Evolutionary conservation across 2,888 invertebrate genomes (phyloP).

Genomic region (Himalopsyche japonica): DNA sequence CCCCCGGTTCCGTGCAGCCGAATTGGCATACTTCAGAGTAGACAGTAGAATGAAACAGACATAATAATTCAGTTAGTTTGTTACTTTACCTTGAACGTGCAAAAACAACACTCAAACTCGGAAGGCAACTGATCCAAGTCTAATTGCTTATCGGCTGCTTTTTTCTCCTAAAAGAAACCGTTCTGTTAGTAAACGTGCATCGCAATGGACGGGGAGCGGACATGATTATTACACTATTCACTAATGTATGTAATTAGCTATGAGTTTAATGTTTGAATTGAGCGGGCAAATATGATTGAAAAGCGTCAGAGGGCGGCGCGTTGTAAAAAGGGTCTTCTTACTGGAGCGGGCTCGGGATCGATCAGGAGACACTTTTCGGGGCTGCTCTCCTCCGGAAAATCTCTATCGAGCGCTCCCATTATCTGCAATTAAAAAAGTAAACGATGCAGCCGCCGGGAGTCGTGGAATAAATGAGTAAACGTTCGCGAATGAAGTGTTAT

Average conservation of each 20-base stretch:
- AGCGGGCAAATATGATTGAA: neutral
- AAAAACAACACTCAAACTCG: slow-evolving; percentile 97
- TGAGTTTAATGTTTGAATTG: neutral
- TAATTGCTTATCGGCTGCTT: slow-evolving; percentile 72
- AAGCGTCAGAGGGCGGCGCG: neutral
- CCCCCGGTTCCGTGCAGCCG: slow-evolving; percentile 36
- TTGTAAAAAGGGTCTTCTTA: slow-evolving; percentile 46
- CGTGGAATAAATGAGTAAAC: neutral
- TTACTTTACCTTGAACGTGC: slow-evolving; percentile 83
- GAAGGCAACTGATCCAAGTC: slow-evolving; percentile 88
- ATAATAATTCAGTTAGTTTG: neutral
- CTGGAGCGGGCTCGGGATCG: slow-evolving; percentile 59
- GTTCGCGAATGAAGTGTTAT: neutral
- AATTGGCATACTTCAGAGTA: neutral
- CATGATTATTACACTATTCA: neutral
- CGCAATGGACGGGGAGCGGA: neutral
- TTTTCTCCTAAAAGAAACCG: slow-evolving; percentile 65
- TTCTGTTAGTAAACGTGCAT: slow-evolving; percentile 1
- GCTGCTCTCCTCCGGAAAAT: slow-evolving; percentile 53
- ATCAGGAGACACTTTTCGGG: slow-evolving; percentile 61
- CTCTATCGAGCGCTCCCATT: slow-evolving; percentile 40
- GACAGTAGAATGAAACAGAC: neutral
- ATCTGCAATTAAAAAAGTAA: slow-evolving; percentile 19
- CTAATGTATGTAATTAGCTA: neutral
- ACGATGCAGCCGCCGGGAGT: neutral